These are phyloP conservation scores for Phocides pigmalion DNA, from an alignment of 1,140 invertebrate species.

Conservation along the genomic window DNA sequence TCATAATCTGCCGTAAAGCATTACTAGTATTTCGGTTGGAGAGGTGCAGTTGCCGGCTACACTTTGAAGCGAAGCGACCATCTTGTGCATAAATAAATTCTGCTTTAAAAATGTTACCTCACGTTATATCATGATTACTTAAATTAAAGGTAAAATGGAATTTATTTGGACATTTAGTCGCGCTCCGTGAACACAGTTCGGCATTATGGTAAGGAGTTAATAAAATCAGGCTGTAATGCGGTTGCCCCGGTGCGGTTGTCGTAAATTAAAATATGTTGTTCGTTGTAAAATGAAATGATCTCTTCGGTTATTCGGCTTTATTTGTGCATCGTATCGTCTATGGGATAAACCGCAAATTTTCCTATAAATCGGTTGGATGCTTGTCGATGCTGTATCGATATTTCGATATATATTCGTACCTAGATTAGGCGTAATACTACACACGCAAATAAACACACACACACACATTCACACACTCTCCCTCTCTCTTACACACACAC, in stretches of 20 bases:
- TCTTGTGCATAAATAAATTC: neutral
- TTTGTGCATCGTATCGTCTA: slow-evolving; percentile 18
- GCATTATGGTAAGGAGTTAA: slow-evolving; percentile 29
- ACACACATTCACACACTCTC: no score
- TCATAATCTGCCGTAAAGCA: no score
- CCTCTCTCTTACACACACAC: neutral
- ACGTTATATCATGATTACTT: neutral
- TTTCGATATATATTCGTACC: neutral
- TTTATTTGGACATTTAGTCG: slow-evolving; percentile 12
- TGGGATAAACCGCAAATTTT: slow-evolving; percentile 8
- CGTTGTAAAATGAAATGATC: slow-evolving; percentile 31
- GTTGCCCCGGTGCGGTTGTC: slow-evolving; percentile 4
- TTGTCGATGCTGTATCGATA: neutral
- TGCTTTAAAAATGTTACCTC: neutral
- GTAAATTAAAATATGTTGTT: slow-evolving; percentile 33
- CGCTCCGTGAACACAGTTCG: slow-evolving; percentile 7
- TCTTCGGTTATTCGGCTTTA: slow-evolving; percentile 19
- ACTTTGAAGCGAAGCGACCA: no score
- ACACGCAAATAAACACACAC: neutral
- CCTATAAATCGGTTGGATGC: neutral
- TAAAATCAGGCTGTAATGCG: slow-evolving; percentile 28
- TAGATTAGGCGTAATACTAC: neutral
- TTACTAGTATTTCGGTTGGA: no score
- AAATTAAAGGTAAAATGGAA: neutral
- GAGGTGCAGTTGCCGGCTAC: no score